Percentiles rank a stretch among this genome's conserved stretches.
These are phyloP conservation scores for Meloe dianella DNA, from an alignment of 2,888 invertebrate species.

Conservation along the genomic window DNA sequence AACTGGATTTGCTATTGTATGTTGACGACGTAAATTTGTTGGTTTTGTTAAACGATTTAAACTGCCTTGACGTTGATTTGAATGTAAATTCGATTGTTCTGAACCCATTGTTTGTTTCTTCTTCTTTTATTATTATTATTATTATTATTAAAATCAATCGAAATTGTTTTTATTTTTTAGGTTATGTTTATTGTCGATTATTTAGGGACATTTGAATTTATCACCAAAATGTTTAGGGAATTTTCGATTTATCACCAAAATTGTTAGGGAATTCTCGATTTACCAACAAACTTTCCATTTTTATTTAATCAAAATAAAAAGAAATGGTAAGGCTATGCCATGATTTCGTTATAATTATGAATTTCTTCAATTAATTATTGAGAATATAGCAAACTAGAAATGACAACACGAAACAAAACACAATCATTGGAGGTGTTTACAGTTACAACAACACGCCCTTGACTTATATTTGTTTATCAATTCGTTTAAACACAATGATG, in stretches of 20 bases:
- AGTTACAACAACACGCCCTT: background rate
- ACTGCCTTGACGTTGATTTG: conserved; percentile 47
- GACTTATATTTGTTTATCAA: background rate
- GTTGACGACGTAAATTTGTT: conserved; percentile 52
- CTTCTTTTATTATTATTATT: conserved; percentile 22
- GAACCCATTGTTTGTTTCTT: too few species aligned
- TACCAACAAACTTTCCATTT: too few species aligned
- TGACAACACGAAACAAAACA: background rate
- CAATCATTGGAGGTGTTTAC: background rate
- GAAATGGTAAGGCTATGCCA: too few species aligned
- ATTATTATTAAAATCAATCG: too few species aligned
- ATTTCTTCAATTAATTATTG: too few species aligned
- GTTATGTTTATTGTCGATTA: conserved; percentile 11
- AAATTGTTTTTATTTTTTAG: too few species aligned
- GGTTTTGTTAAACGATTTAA: conserved; percentile 41
- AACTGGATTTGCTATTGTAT: conserved; percentile 59
- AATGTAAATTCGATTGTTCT: conserved; percentile 53
- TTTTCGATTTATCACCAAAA: too few species aligned
- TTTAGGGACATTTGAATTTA: background rate
- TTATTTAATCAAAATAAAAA: too few species aligned
- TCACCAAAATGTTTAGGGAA: background rate
- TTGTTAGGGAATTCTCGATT: too few species aligned
- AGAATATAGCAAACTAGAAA: too few species aligned
- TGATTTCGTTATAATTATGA: too few species aligned
- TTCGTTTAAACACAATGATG: background rate